Evolutionary conservation across 2,888 invertebrate genomes (phyloP).

Genomic region (Herminia tarsipennalis): DNA sequence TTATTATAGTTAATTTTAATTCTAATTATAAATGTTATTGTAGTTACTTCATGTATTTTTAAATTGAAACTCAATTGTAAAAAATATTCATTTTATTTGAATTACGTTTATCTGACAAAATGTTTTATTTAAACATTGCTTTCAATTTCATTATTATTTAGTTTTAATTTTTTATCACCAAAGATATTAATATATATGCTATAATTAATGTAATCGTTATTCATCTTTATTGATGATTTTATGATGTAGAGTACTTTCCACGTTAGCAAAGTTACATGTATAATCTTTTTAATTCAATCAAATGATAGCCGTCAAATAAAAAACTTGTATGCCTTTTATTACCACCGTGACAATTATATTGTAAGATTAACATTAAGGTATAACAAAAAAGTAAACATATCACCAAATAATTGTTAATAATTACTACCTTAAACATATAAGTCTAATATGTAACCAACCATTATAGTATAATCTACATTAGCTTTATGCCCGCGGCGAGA

Average conservation of each 20-base stretch:
- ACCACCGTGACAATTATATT: slow-evolving; percentile 45
- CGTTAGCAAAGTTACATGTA: neutral
- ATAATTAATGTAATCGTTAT: slow-evolving; percentile 21
- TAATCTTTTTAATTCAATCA: slow-evolving; percentile 9
- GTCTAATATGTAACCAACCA: slow-evolving; percentile 35
- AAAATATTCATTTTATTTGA: neutral
- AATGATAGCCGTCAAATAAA: slow-evolving; percentile 30
- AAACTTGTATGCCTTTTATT: slow-evolving; percentile 38
- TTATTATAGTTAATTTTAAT: no score
- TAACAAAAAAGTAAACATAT: slow-evolving; percentile 51
- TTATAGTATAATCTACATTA: slow-evolving; percentile 38
- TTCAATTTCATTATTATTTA: slow-evolving; percentile 4
- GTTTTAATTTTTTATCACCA: slow-evolving; percentile 26
- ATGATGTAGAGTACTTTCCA: no score
- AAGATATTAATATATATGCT: slow-evolving; percentile 31
- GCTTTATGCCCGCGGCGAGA: no score
- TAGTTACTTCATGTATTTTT: no score
- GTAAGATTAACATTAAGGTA: slow-evolving; percentile 43
- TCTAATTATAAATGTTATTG: no score
- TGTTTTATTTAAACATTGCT: neutral
- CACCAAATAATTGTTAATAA: slow-evolving; percentile 45
- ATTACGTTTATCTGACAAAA: neutral
- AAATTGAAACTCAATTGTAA: no score
- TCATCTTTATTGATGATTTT: slow-evolving; percentile 9
- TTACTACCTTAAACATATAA: slow-evolving; percentile 33